Percentiles rank a stretch among this genome's conserved stretches.
These are phyloP conservation scores for Anthoscopus minutus DNA, from an alignment of 2,113 vertebrate species.

Conservation along the genomic window DNA sequence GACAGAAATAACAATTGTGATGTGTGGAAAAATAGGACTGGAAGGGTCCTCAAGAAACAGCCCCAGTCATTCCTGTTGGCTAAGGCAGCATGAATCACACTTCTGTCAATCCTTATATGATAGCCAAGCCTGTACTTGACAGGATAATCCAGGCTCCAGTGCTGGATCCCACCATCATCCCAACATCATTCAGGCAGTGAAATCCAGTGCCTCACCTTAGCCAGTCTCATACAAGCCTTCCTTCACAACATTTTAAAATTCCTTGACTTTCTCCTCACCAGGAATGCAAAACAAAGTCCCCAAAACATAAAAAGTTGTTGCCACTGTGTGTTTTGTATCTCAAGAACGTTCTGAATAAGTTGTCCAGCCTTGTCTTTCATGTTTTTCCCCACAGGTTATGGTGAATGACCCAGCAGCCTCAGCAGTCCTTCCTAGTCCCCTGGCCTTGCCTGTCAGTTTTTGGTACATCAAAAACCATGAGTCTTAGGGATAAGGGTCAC, in stretches of 20 bases:
- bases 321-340: background rate
- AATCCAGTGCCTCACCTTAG: background rate
- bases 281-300: background rate
- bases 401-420: background rate
- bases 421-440: background rate
- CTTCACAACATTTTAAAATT: background rate
- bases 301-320: fast-evolving
- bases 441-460: background rate
- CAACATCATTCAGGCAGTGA: too few relatives aligned
- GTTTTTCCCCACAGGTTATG: background rate
- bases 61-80: background rate
- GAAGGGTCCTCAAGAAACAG: background rate
- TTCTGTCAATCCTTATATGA: background rate
- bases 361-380: background rate
- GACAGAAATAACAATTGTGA: background rate
- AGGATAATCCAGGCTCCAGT: background rate
- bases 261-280: background rate
- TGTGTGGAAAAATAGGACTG: background rate
- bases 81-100: background rate
- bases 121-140: background rate
- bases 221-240: background rate
- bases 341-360: background rate
- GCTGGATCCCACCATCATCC: background rate
- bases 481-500: background rate
- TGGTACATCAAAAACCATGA: background rate